phyloP scores from a whole-genome alignment of 2,113 vertebrate genomes.

The Xiphophorus maculatus region DNA sequence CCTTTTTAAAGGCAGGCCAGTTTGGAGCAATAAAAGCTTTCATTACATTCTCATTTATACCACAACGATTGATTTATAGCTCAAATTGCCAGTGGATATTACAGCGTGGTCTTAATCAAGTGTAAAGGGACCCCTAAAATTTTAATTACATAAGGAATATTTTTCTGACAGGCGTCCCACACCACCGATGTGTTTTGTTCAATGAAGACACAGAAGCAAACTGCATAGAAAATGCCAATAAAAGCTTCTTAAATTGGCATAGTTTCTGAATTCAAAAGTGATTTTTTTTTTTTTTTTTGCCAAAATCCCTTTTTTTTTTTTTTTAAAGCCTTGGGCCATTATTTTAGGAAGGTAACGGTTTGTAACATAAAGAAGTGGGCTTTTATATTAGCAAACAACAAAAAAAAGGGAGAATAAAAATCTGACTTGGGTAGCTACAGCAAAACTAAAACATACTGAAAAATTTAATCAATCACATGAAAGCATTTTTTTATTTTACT shows the following conservation, averaged over 20 bases:
- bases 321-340: no score
- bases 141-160: neutral
- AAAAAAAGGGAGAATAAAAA: no score
- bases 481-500: no score
- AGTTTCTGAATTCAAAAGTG: neutral
- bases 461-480: no score
- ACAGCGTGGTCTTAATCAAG: no score
- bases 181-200: neutral
- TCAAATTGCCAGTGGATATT: neutral
- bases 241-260: neutral
- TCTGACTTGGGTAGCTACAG: no score
- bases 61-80: neutral
- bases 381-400: no score
- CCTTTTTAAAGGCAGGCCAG: conserved; percentile 6
- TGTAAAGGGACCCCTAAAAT: neutral
- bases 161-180: neutral
- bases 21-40: conserved; percentile 30
- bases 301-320: no score
- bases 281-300: no score
- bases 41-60: neutral
- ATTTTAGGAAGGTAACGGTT: no score
- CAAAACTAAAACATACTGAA: no score
- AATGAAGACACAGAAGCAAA: neutral
- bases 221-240: neutral
- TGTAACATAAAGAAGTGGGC: no score